Percentiles rank a stretch among this genome's conserved stretches.
Conservation (phyloP, 2,888 invertebrate genomes). For the Microplitis deprimator region DNA sequence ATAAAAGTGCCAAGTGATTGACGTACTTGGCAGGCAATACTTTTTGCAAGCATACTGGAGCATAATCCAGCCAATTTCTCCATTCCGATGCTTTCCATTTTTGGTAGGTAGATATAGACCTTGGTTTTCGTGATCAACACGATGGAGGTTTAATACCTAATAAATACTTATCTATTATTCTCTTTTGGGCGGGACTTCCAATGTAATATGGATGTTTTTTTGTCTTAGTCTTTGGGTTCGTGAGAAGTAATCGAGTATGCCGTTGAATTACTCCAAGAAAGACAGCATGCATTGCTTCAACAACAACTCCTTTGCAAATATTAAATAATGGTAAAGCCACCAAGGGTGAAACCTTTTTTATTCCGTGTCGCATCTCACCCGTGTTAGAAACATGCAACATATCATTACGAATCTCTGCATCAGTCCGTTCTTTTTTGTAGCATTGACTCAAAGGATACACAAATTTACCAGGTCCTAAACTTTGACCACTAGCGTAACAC, state of each 20-base stretch:
- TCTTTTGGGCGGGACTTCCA: background rate
- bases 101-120: background rate
- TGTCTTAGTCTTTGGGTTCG: background rate
- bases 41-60: slow-evolving; percentile 24
- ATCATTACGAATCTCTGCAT: background rate
- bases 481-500: slow-evolving; percentile 35
- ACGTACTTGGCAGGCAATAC: slow-evolving; percentile 22
- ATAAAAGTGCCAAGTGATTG: background rate
- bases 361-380: background rate
- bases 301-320: slow-evolving; percentile 19
- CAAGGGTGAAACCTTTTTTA: background rate
- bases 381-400: background rate
- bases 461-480: background rate
- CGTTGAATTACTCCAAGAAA: slow-evolving; percentile 6
- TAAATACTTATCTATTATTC: background rate
- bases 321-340: slow-evolving; percentile 27
- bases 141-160: background rate
- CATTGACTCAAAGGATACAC: slow-evolving; percentile 1
- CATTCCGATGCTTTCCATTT: background rate
- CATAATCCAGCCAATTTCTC: slow-evolving; percentile 21
- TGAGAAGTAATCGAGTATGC: background rate
- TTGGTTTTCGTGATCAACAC: background rate
- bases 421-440: background rate
- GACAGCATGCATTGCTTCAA: slow-evolving; percentile 38
- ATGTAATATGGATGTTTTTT: background rate